Base-by-base conservation (phyloP, 64 coral and sea anemone genomes). In the Montipora foliosa region DNA sequence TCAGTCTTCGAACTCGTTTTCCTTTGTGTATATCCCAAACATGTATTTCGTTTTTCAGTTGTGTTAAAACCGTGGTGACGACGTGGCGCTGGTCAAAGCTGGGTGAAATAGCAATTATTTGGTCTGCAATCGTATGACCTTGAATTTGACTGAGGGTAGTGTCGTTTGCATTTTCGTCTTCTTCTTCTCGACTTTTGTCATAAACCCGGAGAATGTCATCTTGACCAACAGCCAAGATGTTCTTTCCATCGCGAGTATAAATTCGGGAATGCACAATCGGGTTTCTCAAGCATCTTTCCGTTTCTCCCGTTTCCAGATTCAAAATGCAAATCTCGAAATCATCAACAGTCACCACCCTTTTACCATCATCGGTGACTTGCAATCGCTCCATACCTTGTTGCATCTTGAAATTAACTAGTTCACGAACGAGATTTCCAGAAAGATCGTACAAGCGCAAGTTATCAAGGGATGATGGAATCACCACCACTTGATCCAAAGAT, bases 341-440 rank as follows among this genome's bases (percentile, higher is more conserved):
- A 46, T 99, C 92, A 74, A 89, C 81, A 19, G 84, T 45, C 29
- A 94, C 89, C 3, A 75, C 95, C 51, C 90, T 99, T 45, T 74
- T 95, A 48, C 95, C 95, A 79, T 99, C 92, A 19, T 96, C 92
- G 19, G 98, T 96, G 17, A 99, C 60, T 44, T 96, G 95, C 66
- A 99, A 66, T 7, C 61, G 24, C 13, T 93, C 79, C 74, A 96
- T 79, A 15, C 84, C 84, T 17, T 94, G 29, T 61, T 84, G 78
- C 89, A 94, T 96, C 62, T 92, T 96, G 90, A 99, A 99, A 44
- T 93, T 75, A 44, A 48, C 84, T 1, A 99, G 55, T 22, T 96
- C 95, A 48, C 92, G 89, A n/a, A 92, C 74, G 1, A 99, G 86
- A 25, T 66, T 89, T 8, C 87, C 98, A 19, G 76, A 69, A 73